Evolutionary conservation across 2,888 invertebrate genomes (phyloP).

Genomic region (Leptopilina myrica): DNA sequence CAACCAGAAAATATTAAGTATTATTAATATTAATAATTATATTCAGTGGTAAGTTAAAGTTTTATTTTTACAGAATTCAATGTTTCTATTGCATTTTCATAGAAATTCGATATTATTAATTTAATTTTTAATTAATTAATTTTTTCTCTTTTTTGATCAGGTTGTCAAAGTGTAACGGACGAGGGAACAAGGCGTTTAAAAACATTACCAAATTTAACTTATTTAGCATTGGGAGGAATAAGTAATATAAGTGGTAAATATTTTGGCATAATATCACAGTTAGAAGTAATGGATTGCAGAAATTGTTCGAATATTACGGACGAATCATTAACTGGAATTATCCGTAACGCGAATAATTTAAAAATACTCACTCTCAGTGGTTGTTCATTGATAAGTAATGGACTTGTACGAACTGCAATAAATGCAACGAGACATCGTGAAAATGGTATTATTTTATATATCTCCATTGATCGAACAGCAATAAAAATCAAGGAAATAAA

Average conservation of each 20-base stretch:
- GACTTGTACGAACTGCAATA: background rate
- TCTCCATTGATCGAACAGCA: background rate
- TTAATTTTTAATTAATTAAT: too few relatives aligned
- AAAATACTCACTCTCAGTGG: slow-evolving; percentile 4
- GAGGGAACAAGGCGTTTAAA: background rate
- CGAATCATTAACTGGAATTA: background rate
- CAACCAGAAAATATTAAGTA: too few relatives aligned
- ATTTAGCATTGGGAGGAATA: background rate
- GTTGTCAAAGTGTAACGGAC: slow-evolving; percentile 9
- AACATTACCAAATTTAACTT: background rate
- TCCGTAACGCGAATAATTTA: background rate
- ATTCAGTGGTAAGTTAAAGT: too few relatives aligned
- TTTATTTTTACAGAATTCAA: too few relatives aligned
- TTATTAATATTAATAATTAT: too few relatives aligned
- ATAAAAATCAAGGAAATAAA: background rate
- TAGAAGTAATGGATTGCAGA: slow-evolving; percentile 20
- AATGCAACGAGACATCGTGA: background rate
- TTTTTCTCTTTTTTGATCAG: background rate
- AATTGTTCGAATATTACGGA: background rate
- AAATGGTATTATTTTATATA: slow-evolving; percentile 9
- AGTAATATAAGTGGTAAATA: background rate
- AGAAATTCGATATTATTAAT: too few relatives aligned
- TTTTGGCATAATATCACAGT: background rate
- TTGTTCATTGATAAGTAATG: background rate
- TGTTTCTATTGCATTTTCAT: too few relatives aligned